phyloP scores from a whole-genome alignment of 2,888 invertebrate genomes.

The Pocota personata region DNA sequence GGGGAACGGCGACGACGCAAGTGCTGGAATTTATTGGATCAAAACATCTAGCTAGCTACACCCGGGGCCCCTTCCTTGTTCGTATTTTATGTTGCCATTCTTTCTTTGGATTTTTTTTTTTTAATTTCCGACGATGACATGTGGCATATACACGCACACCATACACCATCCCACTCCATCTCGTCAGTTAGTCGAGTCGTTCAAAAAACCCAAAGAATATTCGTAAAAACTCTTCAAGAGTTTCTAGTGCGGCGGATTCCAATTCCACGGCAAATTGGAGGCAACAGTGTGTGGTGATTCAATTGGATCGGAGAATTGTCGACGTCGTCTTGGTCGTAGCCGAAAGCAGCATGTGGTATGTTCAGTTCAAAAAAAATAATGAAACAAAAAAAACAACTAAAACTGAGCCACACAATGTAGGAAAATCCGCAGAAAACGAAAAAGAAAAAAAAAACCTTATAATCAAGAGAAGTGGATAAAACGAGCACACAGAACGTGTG shows the following conservation, averaged over 20 bases:
- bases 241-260: slow-evolving; percentile 52
- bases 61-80: slow-evolving; percentile 1
- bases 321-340: slow-evolving; percentile 39
- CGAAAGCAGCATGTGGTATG: slow-evolving; percentile 50
- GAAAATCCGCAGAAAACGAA: slow-evolving; percentile 63
- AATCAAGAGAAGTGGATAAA: slow-evolving; percentile 52
- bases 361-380: slow-evolving; percentile 41
- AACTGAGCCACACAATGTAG: slow-evolving; percentile 46
- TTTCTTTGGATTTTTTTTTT: slow-evolving; percentile 23
- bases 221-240: slow-evolving; percentile 16
- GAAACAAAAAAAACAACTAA: neutral
- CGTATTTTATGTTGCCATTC: slow-evolving; percentile 41
- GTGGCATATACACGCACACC: slow-evolving; percentile 35
- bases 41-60: slow-evolving; percentile 34
- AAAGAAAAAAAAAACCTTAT: slow-evolving; percentile 28
- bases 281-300: slow-evolving; percentile 67
- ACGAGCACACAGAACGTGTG: slow-evolving; percentile 9
- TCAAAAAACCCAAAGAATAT: slow-evolving; percentile 1
- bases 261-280: slow-evolving; percentile 53
- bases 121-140: slow-evolving; percentile 45
- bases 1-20: slow-evolving; percentile 31
- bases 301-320: slow-evolving; percentile 66
- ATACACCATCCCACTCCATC: neutral
- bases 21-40: slow-evolving; percentile 65
- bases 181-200: neutral